Conservation (phyloP, 2,888 invertebrate genomes). For the Amphimallon solstitiale region DNA sequence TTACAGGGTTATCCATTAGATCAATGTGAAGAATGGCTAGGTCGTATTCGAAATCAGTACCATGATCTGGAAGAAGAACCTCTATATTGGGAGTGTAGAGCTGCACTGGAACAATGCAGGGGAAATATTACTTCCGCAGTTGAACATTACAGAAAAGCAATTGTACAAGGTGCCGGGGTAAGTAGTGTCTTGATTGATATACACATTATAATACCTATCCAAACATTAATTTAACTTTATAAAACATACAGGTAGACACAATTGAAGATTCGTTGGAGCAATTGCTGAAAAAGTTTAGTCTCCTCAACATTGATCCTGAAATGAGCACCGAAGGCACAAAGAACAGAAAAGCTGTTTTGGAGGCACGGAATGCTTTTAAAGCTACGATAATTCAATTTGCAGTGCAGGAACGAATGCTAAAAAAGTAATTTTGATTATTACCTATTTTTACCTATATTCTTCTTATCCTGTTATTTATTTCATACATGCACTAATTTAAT, state of each 20-base stretch:
- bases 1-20: slow-evolving; percentile 67
- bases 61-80: slow-evolving; percentile 62
- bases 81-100: slow-evolving; percentile 71
- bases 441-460: not conserved
- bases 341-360: slow-evolving; percentile 57
- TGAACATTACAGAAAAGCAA: slow-evolving; percentile 69
- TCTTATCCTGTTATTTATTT: not conserved
- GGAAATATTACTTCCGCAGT: slow-evolving; percentile 68
- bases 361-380: slow-evolving; percentile 69
- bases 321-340: slow-evolving; percentile 50
- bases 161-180: slow-evolving; percentile 70
- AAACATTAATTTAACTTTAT: not conserved
- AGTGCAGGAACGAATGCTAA: slow-evolving; percentile 60
- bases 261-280: slow-evolving; percentile 68
- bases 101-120: slow-evolving; percentile 67
- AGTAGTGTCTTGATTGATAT: slow-evolving; percentile 9
- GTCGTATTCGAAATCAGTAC: slow-evolving; percentile 64
- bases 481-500: not conserved
- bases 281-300: slow-evolving; percentile 69
- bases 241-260: slow-evolving; percentile 61
- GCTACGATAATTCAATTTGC: slow-evolving; percentile 70
- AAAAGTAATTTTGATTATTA: slow-evolving; percentile 45
- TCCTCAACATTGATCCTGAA: slow-evolving; percentile 64
- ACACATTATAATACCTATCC: not conserved
- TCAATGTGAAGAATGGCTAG: slow-evolving; percentile 69